These are phyloP conservation scores for Mormoops blainvillei DNA, from an alignment of 2,113 vertebrate species.

Conservation along the genomic window DNA sequence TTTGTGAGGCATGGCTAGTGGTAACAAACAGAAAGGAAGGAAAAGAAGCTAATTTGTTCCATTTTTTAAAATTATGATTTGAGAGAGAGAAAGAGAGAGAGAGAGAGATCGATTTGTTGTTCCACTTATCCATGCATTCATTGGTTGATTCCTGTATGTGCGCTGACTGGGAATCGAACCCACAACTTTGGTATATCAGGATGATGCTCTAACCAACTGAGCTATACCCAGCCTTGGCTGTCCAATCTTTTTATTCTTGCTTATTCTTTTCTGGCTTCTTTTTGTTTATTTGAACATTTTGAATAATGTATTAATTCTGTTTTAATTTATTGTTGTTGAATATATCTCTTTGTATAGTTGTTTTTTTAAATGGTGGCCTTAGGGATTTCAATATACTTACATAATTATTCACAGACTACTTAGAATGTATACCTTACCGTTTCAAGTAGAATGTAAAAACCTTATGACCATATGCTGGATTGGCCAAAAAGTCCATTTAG, in stretches of 20 bases:
- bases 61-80: neutral
- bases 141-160: too few relatives aligned
- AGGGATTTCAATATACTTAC: neutral
- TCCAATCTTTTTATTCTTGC: neutral
- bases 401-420: neutral
- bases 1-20: too few relatives aligned
- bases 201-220: too few relatives aligned
- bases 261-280: neutral
- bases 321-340: neutral
- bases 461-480: neutral
- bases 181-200: too few relatives aligned
- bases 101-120: too few relatives aligned
- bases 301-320: neutral
- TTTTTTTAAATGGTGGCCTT: neutral
- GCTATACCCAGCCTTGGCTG: too few relatives aligned
- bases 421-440: neutral
- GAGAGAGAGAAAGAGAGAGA: too few relatives aligned
- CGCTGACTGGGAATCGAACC: too few relatives aligned
- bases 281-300: neutral
- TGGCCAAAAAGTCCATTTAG: too few relatives aligned
- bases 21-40: too few relatives aligned
- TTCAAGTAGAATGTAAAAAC: neutral
- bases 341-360: neutral
- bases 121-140: too few relatives aligned
- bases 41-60: too few relatives aligned